Percentiles rank a stretch among this genome's conserved stretches.
Conservation (phyloP, 2,797 vertebrate genomes). For the Eospalax fontanierii region DNA sequence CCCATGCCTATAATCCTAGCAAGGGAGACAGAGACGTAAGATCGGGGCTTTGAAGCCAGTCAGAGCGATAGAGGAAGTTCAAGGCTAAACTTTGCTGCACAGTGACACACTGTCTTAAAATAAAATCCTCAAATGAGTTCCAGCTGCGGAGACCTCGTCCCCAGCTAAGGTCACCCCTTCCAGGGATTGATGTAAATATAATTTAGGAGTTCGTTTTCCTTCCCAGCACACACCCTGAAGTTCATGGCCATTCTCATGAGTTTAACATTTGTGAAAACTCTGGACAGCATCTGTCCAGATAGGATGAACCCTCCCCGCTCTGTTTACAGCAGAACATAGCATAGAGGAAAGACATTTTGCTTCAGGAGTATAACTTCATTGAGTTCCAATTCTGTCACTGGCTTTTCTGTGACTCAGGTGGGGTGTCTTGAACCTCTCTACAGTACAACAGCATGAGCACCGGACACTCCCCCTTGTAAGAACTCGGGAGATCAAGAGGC, state of each 20-base stretch:
- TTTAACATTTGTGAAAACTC: neutral
- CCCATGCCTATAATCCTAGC: no score
- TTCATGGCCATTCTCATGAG: neutral
- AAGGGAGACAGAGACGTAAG: no score
- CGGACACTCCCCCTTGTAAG: no score
- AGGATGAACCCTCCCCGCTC: rapidly evolving
- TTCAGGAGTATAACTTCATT: neutral
- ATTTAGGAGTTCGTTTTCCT: neutral
- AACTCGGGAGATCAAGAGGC: neutral
- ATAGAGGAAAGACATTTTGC: neutral
- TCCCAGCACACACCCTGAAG: neutral
- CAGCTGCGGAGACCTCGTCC: neutral
- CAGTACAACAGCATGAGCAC: neutral
- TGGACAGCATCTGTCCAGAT: neutral
- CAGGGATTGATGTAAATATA: no score
- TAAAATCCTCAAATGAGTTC: neutral
- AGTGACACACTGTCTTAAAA: no score
- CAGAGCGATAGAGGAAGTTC: no score
- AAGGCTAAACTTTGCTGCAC: no score
- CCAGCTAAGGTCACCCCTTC: neutral
- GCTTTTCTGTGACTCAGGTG: neutral
- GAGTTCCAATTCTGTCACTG: neutral
- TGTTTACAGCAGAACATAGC: neutral
- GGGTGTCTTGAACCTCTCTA: neutral
- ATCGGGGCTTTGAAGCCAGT: no score